Evolutionary conservation across 2,888 invertebrate genomes (phyloP), one percentile per base, ranked within the genome.

Genomic region (Synanthedon formicaeformis): DNA sequence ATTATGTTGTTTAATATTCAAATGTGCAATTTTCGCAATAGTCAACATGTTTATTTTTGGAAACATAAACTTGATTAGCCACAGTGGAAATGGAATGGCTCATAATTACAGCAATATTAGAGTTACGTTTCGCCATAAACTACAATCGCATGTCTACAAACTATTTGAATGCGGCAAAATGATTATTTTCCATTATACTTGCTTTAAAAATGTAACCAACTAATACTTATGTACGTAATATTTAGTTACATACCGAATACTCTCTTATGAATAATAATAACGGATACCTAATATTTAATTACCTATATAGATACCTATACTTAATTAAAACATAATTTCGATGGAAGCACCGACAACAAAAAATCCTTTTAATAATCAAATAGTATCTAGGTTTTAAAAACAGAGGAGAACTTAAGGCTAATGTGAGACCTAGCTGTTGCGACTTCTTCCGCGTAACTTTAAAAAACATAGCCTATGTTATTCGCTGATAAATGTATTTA

Each of bases 71-170:
- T 75, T 78, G 80, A 79, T 76, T 78, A 71, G 70, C 70, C 70
- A 66, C 69, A 61, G 71, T 78, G 68, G 75, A 71, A 80, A 78
- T 70, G 71, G 72, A 82, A 81, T 73, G 74, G 74, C 75, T 71
- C 74, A 70, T 81, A 81, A 81, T 81, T 80, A 81, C 73, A 78
- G 80, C 75, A 73, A 76, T 81, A 78, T 80, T 80, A 75, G 78
- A 79, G 78, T 76, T 78, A 72, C 71, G 67, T 77, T 79, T 67
- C 73, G 73, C 73, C 74, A 75, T 77, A 79, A 79, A 73, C 70
- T 63, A 66, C 69, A 74, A 71, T 82, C 75, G 82, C 82, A 82
- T 82, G 82, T 74, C 73, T 56, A 62, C 63, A 60, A 73, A 72
- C 78, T 71, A 78, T 82, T 82, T 70, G 62, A 75, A 69, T 76